Conservation (phyloP, 2,888 invertebrate genomes). For the Scelioninae gen. 2 region DNA sequence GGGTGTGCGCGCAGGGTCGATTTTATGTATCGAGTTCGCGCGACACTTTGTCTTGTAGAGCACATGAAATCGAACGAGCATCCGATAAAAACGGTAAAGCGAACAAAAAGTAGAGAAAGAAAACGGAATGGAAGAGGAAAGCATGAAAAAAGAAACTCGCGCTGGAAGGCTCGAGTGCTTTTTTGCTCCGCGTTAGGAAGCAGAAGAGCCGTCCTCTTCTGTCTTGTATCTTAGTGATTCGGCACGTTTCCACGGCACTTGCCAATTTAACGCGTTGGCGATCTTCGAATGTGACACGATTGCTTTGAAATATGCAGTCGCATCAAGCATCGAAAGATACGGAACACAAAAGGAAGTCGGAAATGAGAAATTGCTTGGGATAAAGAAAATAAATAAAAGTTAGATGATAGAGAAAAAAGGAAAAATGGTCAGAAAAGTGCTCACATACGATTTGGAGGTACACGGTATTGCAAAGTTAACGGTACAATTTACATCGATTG, state of each 20-base stretch:
- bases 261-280: constrained; percentile 54
- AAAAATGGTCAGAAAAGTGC: too few relatives aligned
- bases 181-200: constrained; percentile 38
- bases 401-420: too few relatives aligned
- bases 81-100: constrained; percentile 40
- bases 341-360: not conserved
- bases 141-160: constrained; percentile 14
- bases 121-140: constrained; percentile 7
- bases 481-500: too few relatives aligned
- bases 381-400: too few relatives aligned
- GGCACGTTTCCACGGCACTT: constrained; percentile 64
- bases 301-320: constrained; percentile 34
- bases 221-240: constrained; percentile 61
- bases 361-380: too few relatives aligned
- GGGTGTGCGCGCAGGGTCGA: constrained; percentile 29
- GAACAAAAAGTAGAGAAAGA: constrained; percentile 13
- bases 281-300: constrained; percentile 43
- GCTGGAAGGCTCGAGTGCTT: constrained; percentile 24
- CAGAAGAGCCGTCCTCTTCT: constrained; percentile 34
- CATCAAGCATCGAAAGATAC: constrained; percentile 6
- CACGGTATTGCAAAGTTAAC: too few relatives aligned
- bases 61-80: constrained; percentile 44
- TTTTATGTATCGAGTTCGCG: constrained; percentile 43
- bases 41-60: constrained; percentile 47
- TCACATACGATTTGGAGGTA: too few relatives aligned